A percentile compares a stretch with the other conserved stretches of the same genome.
Conservation (phyloP, 2,888 invertebrate species). For the Oconnorella tubifera region DNA sequence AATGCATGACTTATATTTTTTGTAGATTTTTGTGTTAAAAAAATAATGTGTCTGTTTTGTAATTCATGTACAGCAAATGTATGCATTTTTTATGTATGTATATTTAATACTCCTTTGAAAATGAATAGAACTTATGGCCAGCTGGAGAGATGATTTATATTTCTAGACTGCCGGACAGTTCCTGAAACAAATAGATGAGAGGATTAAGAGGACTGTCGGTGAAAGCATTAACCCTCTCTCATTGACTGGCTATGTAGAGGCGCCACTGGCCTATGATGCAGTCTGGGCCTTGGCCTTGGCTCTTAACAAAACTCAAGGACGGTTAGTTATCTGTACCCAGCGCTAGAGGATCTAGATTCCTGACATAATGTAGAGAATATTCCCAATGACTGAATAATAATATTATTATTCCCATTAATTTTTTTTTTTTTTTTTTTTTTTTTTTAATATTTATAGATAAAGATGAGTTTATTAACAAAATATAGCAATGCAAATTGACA, state of each 20-base stretch:
- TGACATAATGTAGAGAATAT: no score
- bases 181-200: constrained; percentile 75
- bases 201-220: constrained; percentile 58
- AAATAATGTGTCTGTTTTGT: no score
- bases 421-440: no score
- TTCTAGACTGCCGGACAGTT: constrained; percentile 70
- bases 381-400: no score
- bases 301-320: constrained; percentile 78
- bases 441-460: no score
- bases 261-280: constrained; percentile 97
- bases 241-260: constrained; percentile 77
- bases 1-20: no score
- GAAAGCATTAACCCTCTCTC: constrained; percentile 56
- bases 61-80: not conserved
- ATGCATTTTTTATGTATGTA: not conserved
- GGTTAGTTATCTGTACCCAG: constrained; percentile 33
- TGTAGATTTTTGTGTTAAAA: no score
- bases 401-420: no score
- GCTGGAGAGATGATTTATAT: no score
- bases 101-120: not conserved
- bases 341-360: no score
- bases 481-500: no score
- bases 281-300: constrained; percentile 98
- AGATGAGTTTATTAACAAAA: no score
- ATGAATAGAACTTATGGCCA: not conserved